A percentile compares a stretch with the other conserved stretches of the same genome.
These are phyloP conservation scores for Lordiphosa fenestrarum DNA, from an alignment of 2,888 invertebrate species.

Conservation along the genomic window DNA sequence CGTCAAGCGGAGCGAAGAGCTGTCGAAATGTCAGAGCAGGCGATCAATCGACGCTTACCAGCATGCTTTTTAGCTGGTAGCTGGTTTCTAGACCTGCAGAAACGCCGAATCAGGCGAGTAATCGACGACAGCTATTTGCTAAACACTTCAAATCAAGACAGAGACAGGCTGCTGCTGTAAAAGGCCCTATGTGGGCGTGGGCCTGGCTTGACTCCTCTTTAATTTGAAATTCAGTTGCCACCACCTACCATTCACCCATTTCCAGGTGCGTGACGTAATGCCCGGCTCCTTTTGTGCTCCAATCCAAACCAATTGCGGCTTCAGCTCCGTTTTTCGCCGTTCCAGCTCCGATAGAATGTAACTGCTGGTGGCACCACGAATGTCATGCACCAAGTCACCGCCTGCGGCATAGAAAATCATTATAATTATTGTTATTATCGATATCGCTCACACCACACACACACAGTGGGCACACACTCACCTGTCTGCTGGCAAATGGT, in stretches of 20 bases:
- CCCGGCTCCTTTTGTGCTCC: constrained; percentile 94
- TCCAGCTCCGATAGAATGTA: constrained; percentile 89
- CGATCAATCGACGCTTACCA: too few species aligned
- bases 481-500: constrained; percentile 87
- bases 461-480: constrained; percentile 77
- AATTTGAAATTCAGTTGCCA: too few species aligned
- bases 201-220: too few species aligned
- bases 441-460: constrained; percentile 4
- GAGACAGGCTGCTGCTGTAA: too few species aligned
- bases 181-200: too few species aligned
- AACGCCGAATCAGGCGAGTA: too few species aligned
- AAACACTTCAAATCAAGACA: too few species aligned
- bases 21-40: too few species aligned
- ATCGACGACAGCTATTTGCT: too few species aligned
- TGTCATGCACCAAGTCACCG: constrained; percentile 79
- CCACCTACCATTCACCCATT: constrained; percentile 91
- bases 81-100: too few species aligned
- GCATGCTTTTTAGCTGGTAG: too few species aligned
- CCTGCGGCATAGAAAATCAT: constrained; percentile 54
- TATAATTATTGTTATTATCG: not conserved
- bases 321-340: constrained; percentile 87
- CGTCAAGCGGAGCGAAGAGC: too few species aligned
- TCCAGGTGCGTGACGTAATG: constrained; percentile 90
- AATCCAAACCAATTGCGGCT: constrained; percentile 94
- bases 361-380: constrained; percentile 78